Base-by-base conservation (phyloP, 2,113 vertebrate genomes). In the Coregonus clupeaformis region DNA sequence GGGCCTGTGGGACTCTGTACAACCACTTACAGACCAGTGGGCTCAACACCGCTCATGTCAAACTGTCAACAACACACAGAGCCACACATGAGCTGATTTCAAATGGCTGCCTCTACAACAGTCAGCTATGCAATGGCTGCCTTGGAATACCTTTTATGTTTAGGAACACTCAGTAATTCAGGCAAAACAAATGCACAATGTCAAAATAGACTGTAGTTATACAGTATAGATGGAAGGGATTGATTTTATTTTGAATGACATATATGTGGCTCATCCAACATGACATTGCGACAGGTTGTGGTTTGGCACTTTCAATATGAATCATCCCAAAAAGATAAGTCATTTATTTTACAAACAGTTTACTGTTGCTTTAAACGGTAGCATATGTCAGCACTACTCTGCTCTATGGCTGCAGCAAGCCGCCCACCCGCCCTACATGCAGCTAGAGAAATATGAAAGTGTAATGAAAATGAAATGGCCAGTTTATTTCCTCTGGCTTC, bases 401-500 rank as follows among this genome's bases (percentile, higher is more conserved):
- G 72, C n/a, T 30, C 27, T 32, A 29, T 49, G 55, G 71, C 72
- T 68, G 52, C 73, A 74, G 69, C 18, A 42, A 42, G 65, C 67
- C 72, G 64, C 65, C 70, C 57, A 36, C 36, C 36, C 36, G 13
- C 14, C 14, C 47, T 49, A 16, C 47, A 49, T 16, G 30, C 73
- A 70, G 70, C 42, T 16, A 0, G 72, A 27, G 47, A 77, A 67
- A 59, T 68, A 49, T 29, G 45, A 70, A 80, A 82, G 68, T 79
- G 59, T 68, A 65, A 77, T 76, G 81, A 73, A 87, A 83, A 75
- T 60, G 3, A 78, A 85, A 82, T 16, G 57, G 59, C 73, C 52
- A 0, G 18, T 69, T 84, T 82, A 77, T 88, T 83, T 86, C 78
- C 76, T 30, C 65, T 5, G 6, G 70, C 86, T 87, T 85, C 77